Evolutionary conservation across 2,797 vertebrate genomes (phyloP).

Genomic region (Coregonus ussuriensis): DNA sequence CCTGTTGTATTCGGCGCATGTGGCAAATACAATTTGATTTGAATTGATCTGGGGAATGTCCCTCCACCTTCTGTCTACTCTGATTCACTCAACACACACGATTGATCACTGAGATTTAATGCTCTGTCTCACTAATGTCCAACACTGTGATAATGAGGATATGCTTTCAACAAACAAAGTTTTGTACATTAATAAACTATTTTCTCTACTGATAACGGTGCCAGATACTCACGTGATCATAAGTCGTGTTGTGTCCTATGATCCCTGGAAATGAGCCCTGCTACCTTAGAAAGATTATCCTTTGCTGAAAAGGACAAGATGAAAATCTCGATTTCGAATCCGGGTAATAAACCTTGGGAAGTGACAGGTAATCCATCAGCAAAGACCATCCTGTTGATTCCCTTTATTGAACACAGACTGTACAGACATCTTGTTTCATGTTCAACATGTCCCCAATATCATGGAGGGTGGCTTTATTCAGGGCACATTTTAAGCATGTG

Average conservation of each 20-base stretch:
- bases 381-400: not conserved
- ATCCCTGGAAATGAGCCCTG: not conserved
- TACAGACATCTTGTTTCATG: not conserved
- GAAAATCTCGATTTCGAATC: not conserved
- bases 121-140: conserved; percentile 1
- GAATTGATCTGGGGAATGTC: conserved; percentile 5
- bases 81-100: not conserved
- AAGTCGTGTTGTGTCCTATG: not conserved
- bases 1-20: too few species aligned
- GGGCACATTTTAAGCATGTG: conserved; percentile 66
- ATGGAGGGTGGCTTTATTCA: conserved; percentile 47
- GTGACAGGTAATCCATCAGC: not conserved
- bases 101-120: conserved; percentile 17
- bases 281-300: not conserved
- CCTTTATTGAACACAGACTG: not conserved
- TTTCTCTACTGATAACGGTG: not conserved
- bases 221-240: not conserved
- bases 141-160: not conserved
- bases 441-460: not conserved
- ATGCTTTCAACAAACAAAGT: not conserved
- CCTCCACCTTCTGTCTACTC: conserved; percentile 6
- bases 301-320: not conserved
- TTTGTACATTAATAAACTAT: not conserved
- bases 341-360: not conserved
- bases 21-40: too few species aligned